phyloP scores from a whole-genome alignment of 2,888 invertebrate species.

The Pteria penguin region DNA sequence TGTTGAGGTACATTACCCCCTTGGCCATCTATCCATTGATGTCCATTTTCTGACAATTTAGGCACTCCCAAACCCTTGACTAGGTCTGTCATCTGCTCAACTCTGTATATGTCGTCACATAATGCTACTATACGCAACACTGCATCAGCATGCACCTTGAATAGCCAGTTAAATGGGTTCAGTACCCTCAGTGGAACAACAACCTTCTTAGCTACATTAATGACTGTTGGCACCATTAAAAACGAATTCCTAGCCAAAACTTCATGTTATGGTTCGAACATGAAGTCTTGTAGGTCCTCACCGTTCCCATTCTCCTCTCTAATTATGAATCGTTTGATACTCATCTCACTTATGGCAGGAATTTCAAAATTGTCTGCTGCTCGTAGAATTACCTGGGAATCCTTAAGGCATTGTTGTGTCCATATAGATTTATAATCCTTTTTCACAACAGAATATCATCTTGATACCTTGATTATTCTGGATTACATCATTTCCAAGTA shows the following conservation, averaged over 20 bases:
- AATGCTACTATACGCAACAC: background rate
- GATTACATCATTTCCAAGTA: conserved; percentile 25
- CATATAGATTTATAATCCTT: conserved; percentile 10
- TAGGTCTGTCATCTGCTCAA: background rate
- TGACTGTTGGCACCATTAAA: background rate
- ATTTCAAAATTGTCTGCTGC: conserved; percentile 8
- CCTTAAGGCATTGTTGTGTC: background rate
- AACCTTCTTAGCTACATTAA: background rate
- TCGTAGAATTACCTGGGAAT: background rate
- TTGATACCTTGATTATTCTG: conserved; percentile 1
- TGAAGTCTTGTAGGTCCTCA: background rate
- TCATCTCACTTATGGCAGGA: background rate
- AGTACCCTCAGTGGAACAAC: background rate
- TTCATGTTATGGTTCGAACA: background rate
- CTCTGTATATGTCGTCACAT: background rate
- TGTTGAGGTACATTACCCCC: background rate
- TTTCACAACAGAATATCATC: conserved; percentile 19
- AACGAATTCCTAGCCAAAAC: conserved; percentile 1
- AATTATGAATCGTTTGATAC: background rate
- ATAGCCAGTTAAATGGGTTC: background rate
- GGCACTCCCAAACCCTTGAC: background rate
- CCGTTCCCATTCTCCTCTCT: background rate
- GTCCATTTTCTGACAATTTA: background rate
- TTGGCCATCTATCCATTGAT: background rate
- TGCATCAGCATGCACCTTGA: background rate